Evolutionary conservation across 2,113 vertebrate genomes (phyloP), one percentile per base, ranked within the genome.

Genomic region (Hippoglossus stenolepis): DNA sequence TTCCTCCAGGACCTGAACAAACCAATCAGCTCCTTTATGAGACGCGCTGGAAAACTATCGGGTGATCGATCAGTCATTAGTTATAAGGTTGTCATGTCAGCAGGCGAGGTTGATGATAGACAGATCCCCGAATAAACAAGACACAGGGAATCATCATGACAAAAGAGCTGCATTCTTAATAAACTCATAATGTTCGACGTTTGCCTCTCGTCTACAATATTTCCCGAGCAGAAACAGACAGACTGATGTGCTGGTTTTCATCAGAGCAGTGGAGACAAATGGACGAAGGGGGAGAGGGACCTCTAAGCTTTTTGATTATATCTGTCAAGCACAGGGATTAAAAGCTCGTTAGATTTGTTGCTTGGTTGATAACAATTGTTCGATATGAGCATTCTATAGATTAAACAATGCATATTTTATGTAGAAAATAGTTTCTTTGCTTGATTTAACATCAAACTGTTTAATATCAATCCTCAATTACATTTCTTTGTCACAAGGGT

Each of bases 81-180:
- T 31, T n/a, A 45, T 24, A 43, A 73, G 58, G 65, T 71, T 65
- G 68, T 73, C 78, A 49, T 43, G 65, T 74, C 64, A 20, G 64
- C n/a, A 13, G 15, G 6, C 4, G 2, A 24, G 45, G 47, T 1
- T 77, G 83, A 84, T n/a, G 66, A 73, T 38, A 85, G 61, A 26
- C 85, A 79, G 87, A 62, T 2, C 20, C 20, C 57, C 14, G 8
- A 53, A 13, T 0, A 18, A 49, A 53, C 15, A 62, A 65, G 45
- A 20, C 13, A 0, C 56, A 10, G 47, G 57, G 74, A 79, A 31
- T 76, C 59, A 47, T 49, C n/a, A 23, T 1, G 60, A 62, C 64
- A 65, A 47, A 3, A 74, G 73, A 57, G 70, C 24, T 23, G 64
- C 53, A 68, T 28, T 12, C 70, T 63, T 61, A 53, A 45, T 58